Evolutionary conservation across 2,113 vertebrate species (phyloP).

Genomic region (Xiphophorus hellerii): DNA sequence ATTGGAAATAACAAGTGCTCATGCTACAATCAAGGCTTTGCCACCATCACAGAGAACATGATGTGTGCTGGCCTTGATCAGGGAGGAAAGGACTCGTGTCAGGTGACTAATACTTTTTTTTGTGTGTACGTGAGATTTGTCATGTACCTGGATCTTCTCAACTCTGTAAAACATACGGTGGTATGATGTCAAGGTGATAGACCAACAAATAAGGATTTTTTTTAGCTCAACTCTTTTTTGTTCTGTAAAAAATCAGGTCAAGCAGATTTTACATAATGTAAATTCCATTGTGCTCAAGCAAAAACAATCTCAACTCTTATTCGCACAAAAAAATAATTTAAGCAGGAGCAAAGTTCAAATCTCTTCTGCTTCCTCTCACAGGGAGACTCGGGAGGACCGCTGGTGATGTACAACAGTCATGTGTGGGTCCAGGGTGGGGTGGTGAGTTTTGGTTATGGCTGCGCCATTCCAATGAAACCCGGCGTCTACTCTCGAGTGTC

Average conservation of each 20-base stretch:
- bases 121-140: not conserved
- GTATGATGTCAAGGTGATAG: not conserved
- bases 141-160: not conserved
- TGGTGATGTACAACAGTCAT: not conserved
- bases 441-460: not conserved
- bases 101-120: not conserved
- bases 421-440: constrained; percentile 10
- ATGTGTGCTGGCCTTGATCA: constrained; percentile 13
- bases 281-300: no score
- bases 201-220: no score
- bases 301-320: no score
- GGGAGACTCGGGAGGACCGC: constrained; percentile 1
- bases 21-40: not conserved
- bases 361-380: not conserved
- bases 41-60: constrained; percentile 11
- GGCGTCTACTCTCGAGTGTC: constrained; percentile 1
- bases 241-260: no score
- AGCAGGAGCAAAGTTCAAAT: no score
- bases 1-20: constrained; percentile 4
- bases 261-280: no score
- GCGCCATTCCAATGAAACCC: not conserved
- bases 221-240: no score
- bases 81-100: constrained; percentile 1
- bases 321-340: no score
- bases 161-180: not conserved